Percentiles rank a stretch among this genome's conserved stretches.
phyloP scores from a whole-genome alignment of 2,797 vertebrate genomes.

The Chiroxiphia lanceolata region DNA sequence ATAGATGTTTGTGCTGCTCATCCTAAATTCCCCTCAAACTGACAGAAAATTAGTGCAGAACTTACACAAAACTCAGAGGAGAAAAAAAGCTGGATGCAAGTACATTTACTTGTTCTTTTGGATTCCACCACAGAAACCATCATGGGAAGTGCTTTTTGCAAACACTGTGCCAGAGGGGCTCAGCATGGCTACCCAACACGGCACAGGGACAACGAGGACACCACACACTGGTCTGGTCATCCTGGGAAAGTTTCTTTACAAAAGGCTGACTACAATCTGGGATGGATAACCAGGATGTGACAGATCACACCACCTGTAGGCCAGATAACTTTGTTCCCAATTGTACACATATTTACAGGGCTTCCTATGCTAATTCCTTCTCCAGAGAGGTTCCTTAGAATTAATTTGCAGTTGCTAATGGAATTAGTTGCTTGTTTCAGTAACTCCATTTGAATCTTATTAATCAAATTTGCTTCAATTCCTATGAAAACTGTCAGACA shows the following conservation, averaged over 20 bases:
- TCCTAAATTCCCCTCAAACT: not conserved
- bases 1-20: not conserved
- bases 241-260: not conserved
- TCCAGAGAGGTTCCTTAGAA: conserved; percentile 1
- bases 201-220: not conserved
- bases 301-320: not conserved
- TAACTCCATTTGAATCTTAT: conserved; percentile 29
- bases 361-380: not conserved
- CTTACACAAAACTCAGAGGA: not conserved
- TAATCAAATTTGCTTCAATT: conserved; percentile 29
- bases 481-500: not conserved
- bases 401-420: conserved; percentile 29
- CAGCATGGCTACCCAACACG: rapidly evolving
- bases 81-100: not conserved
- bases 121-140: not conserved
- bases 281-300: not conserved
- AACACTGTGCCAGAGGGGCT: not conserved
- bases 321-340: not conserved
- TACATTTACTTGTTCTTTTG: not conserved
- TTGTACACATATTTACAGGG: not conserved
- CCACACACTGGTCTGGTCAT: not conserved
- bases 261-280: not conserved
- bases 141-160: not conserved
- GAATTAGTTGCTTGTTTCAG: conserved; percentile 43
- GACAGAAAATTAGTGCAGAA: not conserved